Percentiles rank a stretch among this genome's conserved stretches.
Evolutionary conservation across 2,113 vertebrate genomes (phyloP).

Genomic region (Pseudorhombus dupliciocellatus): DNA sequence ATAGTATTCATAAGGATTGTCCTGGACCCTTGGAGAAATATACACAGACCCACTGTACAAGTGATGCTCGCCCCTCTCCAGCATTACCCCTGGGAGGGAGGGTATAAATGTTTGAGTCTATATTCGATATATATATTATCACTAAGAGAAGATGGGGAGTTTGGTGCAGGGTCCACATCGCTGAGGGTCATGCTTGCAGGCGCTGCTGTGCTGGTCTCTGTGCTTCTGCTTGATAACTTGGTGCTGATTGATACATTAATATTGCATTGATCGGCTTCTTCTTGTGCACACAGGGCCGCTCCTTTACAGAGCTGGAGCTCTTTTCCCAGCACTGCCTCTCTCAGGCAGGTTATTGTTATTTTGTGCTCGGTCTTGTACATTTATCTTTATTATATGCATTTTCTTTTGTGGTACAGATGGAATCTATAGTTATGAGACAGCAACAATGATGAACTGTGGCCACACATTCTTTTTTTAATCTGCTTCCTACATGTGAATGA

Average conservation of each 20-base stretch:
- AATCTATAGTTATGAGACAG: background rate
- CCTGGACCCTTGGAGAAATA: conserved; percentile 33
- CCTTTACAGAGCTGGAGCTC: conserved; percentile 1
- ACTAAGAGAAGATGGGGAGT: conserved; percentile 30
- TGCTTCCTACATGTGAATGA: too few species aligned
- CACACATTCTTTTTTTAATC: background rate
- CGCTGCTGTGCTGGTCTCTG: conserved; percentile 31
- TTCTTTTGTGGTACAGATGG: background rate
- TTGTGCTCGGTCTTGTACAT: background rate
- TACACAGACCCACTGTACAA: background rate
- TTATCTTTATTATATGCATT: background rate
- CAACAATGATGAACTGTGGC: background rate
- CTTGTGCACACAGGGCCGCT: conserved; percentile 12
- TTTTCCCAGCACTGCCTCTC: background rate
- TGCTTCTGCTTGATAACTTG: conserved; percentile 57
- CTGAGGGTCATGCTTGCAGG: conserved; percentile 46
- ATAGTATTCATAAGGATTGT: conserved; percentile 26
- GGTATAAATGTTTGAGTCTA: conserved; percentile 51
- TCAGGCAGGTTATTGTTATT: background rate
- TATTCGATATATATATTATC: conserved; percentile 54
- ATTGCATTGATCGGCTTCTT: conserved; percentile 63
- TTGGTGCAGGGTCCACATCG: conserved; percentile 7
- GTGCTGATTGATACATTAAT: conserved; percentile 74
- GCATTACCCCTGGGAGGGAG: conserved; percentile 14
- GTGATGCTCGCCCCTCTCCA: conserved; percentile 13